Conservation (phyloP, 2,888 invertebrate species). For the Poecilobothrus nobilitatus region DNA sequence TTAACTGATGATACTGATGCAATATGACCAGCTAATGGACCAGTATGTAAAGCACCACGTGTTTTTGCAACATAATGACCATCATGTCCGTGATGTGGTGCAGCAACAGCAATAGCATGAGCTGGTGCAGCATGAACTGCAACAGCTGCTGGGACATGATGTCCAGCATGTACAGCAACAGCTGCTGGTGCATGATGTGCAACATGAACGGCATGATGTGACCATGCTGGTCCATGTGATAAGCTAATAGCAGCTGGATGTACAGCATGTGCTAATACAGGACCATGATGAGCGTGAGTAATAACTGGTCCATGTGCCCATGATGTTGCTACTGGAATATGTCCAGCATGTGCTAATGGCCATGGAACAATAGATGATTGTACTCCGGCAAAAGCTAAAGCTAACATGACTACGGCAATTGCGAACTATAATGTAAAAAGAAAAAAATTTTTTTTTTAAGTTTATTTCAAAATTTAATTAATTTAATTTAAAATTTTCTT, state of each 20-base stretch:
- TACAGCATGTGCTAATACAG: conserved; percentile 26
- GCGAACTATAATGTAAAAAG: conserved; percentile 29
- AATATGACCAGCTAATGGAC: conserved; percentile 34
- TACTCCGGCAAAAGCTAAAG: conserved; percentile 35
- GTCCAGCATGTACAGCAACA: conserved; percentile 15
- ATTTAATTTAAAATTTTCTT: not conserved
- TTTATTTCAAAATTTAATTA: too few relatives aligned
- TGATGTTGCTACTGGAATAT: conserved; percentile 9
- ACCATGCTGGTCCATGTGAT: conserved; percentile 5
- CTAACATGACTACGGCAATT: conserved; percentile 40
- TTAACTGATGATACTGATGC: conserved; percentile 36
- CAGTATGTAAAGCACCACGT: conserved; percentile 36
- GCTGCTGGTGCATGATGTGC: conserved; percentile 21
- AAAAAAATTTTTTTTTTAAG: not conserved
- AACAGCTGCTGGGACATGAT: conserved; percentile 15
- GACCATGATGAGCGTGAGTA: conserved; percentile 13
- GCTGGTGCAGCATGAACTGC: conserved; percentile 30
- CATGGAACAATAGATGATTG: conserved; percentile 33
- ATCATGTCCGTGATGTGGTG: conserved; percentile 35
- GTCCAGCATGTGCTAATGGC: not conserved
- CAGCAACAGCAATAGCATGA: conserved; percentile 37
- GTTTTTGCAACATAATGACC: conserved; percentile 37
- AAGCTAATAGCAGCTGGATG: conserved; percentile 29
- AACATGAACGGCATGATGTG: conserved; percentile 13
- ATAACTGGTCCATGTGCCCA: conserved; percentile 12